Evolutionary conservation across 2,113 vertebrate species (phyloP), one percentile per base, ranked within the genome.

Genomic region (Indri indri): DNA sequence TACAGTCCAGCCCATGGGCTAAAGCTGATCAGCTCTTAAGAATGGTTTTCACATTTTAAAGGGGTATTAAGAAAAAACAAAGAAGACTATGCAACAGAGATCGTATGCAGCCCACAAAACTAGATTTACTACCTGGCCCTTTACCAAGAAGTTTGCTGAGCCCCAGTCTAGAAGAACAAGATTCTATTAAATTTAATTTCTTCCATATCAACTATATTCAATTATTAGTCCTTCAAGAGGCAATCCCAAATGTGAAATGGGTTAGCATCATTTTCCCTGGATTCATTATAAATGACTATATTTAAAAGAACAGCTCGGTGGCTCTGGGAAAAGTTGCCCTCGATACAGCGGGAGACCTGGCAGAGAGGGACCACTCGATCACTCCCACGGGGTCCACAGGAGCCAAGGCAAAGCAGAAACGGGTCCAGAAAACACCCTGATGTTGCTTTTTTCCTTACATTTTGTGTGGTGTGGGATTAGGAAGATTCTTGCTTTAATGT

Each of bases 161-260:
- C 34, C 0, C 52, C 45, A n/a, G 79, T 65, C 73, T 45, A 70
- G 34, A 94, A 73, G 66, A 77, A 86, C 9, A 82, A 89, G 47
- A 76, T 57, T 61, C 92, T 93, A 66, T 37, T 94, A 83, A 82
- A 86, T 63, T 81, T 50, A 85, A 93, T 96, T 50, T 95, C 34
- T 88, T 79, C n/a, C 34, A 83, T 42, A 91, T 86, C 65, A 87
- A 95, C 83, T 50, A 66, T 12, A 70, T 54, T 90, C 42, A 74
- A 50, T 71, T 65, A 90, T 82, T 52, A 84, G 57, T 37, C 52
- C 73, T 95, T 34, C 27, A 71, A 92, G 85, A 94, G 92, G 71
- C 32, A 66, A 68, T 23, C 20, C 18, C 59, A 65, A 77, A 88
- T 7, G 27, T 42, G 68, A 88, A 87, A 40, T 17, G 50, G 34